phyloP scores from a whole-genome alignment of 2,888 invertebrate species.

The Dynastes maya region DNA sequence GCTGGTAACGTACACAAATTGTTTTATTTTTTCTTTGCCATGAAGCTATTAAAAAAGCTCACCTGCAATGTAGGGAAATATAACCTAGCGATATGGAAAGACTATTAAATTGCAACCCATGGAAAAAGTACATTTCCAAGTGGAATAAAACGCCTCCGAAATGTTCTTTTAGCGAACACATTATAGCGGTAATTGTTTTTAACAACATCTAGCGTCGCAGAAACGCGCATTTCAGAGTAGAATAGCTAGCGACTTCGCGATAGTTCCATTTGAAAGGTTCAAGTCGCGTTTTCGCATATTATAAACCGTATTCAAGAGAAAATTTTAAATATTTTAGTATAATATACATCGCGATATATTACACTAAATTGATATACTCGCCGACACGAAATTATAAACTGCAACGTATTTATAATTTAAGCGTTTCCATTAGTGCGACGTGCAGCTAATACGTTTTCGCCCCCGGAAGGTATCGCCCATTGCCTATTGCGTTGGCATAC shows the following conservation, averaged over 20 bases:
- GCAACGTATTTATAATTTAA: constrained; percentile 38
- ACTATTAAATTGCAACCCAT: neutral
- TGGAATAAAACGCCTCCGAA: neutral
- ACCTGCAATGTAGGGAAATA: neutral
- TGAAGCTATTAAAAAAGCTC: neutral
- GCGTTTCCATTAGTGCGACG: constrained; percentile 31
- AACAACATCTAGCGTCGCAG: constrained; percentile 5
- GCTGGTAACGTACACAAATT: too few relatives aligned
- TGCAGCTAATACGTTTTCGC: neutral
- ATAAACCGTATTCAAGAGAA: neutral
- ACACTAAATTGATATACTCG: neutral
- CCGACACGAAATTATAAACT: constrained; percentile 40
- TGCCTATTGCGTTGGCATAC: neutral
- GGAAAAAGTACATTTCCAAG: neutral
- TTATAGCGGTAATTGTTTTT: constrained; percentile 32
- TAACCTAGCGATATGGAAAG: neutral
- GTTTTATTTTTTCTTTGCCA: neutral
- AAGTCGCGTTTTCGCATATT: neutral
- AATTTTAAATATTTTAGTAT: constrained; percentile 41
- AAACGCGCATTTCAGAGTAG: neutral
- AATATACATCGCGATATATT: constrained; percentile 1
- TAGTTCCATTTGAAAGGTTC: neutral
- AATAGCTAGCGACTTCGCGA: constrained; percentile 1
- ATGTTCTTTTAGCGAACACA: neutral
- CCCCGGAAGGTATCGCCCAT: neutral